Evolutionary conservation across 2,797 vertebrate genomes (phyloP).

Genomic region (Thunnus albacares): DNA sequence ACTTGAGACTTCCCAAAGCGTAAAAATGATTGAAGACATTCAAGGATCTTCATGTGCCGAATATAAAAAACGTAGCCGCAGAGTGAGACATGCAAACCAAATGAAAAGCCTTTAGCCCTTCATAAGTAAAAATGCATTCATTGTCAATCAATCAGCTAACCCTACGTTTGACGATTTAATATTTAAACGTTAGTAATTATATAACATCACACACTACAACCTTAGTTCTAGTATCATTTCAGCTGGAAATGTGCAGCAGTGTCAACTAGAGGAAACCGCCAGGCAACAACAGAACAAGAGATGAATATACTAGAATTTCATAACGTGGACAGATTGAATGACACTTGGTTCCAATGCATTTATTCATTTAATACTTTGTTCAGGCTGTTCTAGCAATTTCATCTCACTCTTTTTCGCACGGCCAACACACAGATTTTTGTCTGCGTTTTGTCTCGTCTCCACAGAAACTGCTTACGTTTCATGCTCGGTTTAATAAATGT

Average conservation of each 20-base stretch:
- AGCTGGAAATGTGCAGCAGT: slow-evolving; percentile 3
- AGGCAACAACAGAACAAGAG: slow-evolving; percentile 23
- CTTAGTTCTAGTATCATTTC: background rate
- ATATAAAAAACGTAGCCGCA: background rate
- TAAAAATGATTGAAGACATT: slow-evolving; percentile 1
- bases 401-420: slow-evolving; percentile 33
- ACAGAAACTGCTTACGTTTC: slow-evolving; percentile 74
- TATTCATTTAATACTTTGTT: slow-evolving; percentile 82
- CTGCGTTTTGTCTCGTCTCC: slow-evolving; percentile 24
- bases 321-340: slow-evolving; percentile 53
- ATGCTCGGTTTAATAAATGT: slow-evolving; percentile 70
- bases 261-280: slow-evolving; percentile 6
- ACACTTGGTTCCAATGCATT: slow-evolving; percentile 77
- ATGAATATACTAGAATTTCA: slow-evolving; percentile 45
- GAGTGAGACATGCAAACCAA: background rate
- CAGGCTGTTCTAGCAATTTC: slow-evolving; percentile 57
- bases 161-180: rapidly evolving
- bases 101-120: background rate
- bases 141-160: background rate
- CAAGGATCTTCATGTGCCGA: background rate
- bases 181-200: background rate
- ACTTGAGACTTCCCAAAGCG: slow-evolving; percentile 2
- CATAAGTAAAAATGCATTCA: no score
- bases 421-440: slow-evolving; percentile 40
- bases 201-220: background rate